These are phyloP conservation scores for Neoitamus cyanurus DNA, from an alignment of 2,888 invertebrate genomes.

Conservation along the genomic window DNA sequence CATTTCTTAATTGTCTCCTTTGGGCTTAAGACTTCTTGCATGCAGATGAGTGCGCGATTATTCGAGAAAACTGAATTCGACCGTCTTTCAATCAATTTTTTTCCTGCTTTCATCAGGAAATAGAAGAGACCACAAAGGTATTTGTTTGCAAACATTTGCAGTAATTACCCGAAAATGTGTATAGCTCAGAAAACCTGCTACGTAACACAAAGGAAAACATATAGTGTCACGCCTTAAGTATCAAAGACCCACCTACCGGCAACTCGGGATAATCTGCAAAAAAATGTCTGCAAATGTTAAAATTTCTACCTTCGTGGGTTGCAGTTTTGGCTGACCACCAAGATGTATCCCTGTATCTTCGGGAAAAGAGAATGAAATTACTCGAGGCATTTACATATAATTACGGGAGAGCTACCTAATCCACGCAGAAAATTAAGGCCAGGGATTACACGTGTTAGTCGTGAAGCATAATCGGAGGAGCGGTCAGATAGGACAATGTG, in stretches of 20 bases:
- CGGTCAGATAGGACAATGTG: neutral
- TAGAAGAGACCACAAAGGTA: neutral
- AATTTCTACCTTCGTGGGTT: neutral
- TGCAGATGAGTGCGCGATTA: neutral
- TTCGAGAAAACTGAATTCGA: neutral
- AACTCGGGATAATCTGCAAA: conserved; percentile 2
- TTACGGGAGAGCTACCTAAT: neutral
- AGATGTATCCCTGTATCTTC: neutral
- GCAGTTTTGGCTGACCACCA: neutral
- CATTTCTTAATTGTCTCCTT: neutral
- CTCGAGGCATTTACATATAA: neutral
- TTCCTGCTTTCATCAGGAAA: neutral
- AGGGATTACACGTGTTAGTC: neutral
- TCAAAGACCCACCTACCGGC: neutral
- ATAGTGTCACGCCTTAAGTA: conserved; percentile 13
- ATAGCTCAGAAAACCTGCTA: neutral
- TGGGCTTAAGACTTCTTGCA: neutral
- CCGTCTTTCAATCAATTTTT: neutral
- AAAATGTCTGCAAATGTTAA: neutral
- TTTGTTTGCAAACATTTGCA: conserved; percentile 1
- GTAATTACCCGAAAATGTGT: neutral
- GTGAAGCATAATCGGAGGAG: neutral
- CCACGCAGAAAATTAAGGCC: neutral
- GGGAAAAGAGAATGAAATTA: neutral
- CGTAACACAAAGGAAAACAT: neutral